These are phyloP conservation scores for Caenorhabditis uteleia DNA, from an alignment of 2,888 invertebrate genomes.

Conservation along the genomic window DNA sequence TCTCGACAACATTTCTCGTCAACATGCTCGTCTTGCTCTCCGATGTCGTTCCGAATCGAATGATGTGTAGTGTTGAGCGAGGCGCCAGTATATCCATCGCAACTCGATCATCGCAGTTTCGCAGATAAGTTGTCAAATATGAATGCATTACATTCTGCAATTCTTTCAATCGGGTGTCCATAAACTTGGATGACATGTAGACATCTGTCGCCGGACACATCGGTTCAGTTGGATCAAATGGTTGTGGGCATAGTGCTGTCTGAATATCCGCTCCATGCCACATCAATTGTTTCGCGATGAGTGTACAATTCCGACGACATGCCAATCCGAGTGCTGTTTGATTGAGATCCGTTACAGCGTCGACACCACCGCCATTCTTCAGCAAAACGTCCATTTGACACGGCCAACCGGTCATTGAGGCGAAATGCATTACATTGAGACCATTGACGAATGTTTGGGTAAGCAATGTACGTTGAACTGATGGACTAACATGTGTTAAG, in stretches of 20 bases:
- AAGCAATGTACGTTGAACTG: slow-evolving; percentile 3
- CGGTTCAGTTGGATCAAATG: too few relatives aligned
- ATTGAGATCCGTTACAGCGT: slow-evolving; percentile 1
- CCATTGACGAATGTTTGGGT: slow-evolving; percentile 2
- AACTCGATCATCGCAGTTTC: slow-evolving; percentile 2
- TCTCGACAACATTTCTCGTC: neutral
- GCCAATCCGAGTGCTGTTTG: slow-evolving; percentile 17
- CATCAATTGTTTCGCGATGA: slow-evolving; percentile 25
- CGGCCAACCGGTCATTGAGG: slow-evolving; percentile 26
- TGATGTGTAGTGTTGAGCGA: neutral
- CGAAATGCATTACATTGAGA: slow-evolving; percentile 15
- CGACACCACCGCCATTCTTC: slow-evolving; percentile 3
- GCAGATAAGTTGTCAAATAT: too few relatives aligned
- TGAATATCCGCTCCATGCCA: slow-evolving; percentile 37
- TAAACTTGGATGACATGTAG: too few relatives aligned
- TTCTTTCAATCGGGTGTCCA: too few relatives aligned
- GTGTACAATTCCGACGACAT: slow-evolving; percentile 2
- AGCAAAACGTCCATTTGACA: slow-evolving; percentile 36
- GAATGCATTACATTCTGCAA: too few relatives aligned
- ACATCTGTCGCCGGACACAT: too few relatives aligned
- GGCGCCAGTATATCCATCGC: neutral
- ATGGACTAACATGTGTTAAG: neutral
- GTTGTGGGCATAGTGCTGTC: too few relatives aligned
- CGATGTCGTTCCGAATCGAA: slow-evolving; percentile 1
- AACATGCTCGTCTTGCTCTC: neutral